A percentile compares a stretch with the other conserved stretches of the same genome.
Evolutionary conservation across 1,140 invertebrate genomes (phyloP).

Genomic region (Pollicipes pollicipes): DNA sequence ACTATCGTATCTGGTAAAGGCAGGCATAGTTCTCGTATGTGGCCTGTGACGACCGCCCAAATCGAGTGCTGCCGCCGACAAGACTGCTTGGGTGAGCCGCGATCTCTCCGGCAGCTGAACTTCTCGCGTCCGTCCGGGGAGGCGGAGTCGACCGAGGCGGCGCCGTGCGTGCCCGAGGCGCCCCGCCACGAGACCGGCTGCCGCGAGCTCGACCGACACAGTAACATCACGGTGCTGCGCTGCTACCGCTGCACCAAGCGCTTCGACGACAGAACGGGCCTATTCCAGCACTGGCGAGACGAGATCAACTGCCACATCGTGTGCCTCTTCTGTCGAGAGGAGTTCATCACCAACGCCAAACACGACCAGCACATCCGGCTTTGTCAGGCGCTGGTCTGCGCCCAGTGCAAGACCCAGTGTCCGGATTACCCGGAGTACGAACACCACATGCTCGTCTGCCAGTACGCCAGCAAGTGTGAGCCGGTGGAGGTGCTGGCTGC

Average conservation of each 20-base stretch:
- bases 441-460: neutral
- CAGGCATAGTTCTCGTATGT: too few relatives aligned
- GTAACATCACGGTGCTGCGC: neutral
- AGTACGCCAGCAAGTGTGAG: neutral
- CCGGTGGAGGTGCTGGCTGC: neutral
- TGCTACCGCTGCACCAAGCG: slow-evolving; percentile 5
- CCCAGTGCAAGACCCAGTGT: neutral
- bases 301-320: slow-evolving; percentile 3
- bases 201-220: neutral
- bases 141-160: neutral
- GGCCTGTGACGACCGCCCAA: too few relatives aligned
- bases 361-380: slow-evolving; percentile 1
- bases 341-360: slow-evolving; percentile 4
- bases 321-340: neutral
- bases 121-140: neutral
- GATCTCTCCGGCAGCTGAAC: neutral
- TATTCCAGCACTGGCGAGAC: neutral
- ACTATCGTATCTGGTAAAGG: too few relatives aligned
- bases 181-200: neutral
- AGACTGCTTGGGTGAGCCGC: too few relatives aligned
- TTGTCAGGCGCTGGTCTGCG: neutral
- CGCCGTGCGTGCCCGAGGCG: neutral
- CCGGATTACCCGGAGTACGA: neutral
- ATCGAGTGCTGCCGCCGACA: too few relatives aligned
- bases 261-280: neutral